Evolutionary conservation across 2,113 vertebrate genomes (phyloP), one percentile per base, ranked within the genome.

Genomic region (Vulpes ferrilata): DNA sequence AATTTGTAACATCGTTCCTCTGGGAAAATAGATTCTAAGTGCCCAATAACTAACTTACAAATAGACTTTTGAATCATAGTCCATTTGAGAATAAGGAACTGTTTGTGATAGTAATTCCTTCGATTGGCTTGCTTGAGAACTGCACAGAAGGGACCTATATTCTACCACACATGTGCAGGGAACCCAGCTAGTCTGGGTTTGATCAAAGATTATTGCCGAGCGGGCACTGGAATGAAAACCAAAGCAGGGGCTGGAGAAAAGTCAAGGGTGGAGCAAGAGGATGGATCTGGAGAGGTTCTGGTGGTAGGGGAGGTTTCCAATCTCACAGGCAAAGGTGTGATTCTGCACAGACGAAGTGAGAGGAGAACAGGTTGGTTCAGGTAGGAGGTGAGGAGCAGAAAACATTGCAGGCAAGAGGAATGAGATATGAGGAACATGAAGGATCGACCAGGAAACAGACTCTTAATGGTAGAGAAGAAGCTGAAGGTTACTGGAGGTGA

Each of bases 1-100:
- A 95, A 92, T 97, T 55, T 97, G 90, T 96, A 97, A 67, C 92
- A 93, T 96, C 48, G 7, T 92, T 90, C 97, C 97, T 94, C 62
- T 96, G 97, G 97, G 98, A 96, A 87, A 97, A 91, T 93, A 87
- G 76, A 96, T 94, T 98, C 95, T 98, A 98, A 98, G 96, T 98
- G 95, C 90, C 88, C 98, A 93, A 73, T 98, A 97, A 97, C 92
- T 93, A 81, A 95, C 90, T 96, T 96, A 98, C 92, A 96, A 98
- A 97, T 97, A 97, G 97, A 95, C 96, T 88, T 96, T 97, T 90
- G 96, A 97, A 62, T 97, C 97, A 98, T 94, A 94, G 97, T 96
- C 35, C 98, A 79, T 95, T 94, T 80, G 97, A 97, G 98, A 98
- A 90, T 98, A 98, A 97, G 90, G 94, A 90, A 35, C 94, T 95